These are phyloP conservation scores for Antechinus stuartii DNA, from an alignment of 2,113 vertebrate genomes.

Conservation along the genomic window DNA sequence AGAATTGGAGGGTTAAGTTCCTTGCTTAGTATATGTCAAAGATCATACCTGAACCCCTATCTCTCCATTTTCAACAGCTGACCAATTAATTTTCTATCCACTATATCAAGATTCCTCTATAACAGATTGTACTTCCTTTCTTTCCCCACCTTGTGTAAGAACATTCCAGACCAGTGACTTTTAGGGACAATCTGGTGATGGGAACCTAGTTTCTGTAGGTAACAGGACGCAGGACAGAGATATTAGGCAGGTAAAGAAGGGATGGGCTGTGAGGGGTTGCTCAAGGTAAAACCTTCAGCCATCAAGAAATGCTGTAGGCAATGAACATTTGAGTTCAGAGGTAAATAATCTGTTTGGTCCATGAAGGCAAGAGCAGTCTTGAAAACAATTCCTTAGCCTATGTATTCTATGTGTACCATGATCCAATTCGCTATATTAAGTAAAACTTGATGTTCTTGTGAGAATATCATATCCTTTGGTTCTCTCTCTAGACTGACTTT, in stretches of 20 bases:
- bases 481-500: not conserved
- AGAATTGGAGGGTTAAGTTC: not conserved
- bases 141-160: not conserved
- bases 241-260: not conserved
- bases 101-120: not conserved
- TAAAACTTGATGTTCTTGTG: not conserved
- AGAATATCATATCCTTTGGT: not conserved
- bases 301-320: not conserved
- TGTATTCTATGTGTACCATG: not conserved
- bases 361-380: not conserved
- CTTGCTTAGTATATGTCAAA: not conserved
- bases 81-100: not conserved
- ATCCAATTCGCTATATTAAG: not conserved
- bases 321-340: not conserved
- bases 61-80: not conserved
- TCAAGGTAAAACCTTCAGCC: not conserved
- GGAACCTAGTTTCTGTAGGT: not conserved
- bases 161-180: not conserved
- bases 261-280: not conserved
- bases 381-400: not conserved
- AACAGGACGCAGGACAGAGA: not conserved
- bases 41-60: not conserved
- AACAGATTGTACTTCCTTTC: not conserved
- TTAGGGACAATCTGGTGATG: not conserved
- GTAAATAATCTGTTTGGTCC: not conserved